Base-by-base conservation (phyloP, 2,113 vertebrate species). In the Tetraodon nigroviridis region DNA sequence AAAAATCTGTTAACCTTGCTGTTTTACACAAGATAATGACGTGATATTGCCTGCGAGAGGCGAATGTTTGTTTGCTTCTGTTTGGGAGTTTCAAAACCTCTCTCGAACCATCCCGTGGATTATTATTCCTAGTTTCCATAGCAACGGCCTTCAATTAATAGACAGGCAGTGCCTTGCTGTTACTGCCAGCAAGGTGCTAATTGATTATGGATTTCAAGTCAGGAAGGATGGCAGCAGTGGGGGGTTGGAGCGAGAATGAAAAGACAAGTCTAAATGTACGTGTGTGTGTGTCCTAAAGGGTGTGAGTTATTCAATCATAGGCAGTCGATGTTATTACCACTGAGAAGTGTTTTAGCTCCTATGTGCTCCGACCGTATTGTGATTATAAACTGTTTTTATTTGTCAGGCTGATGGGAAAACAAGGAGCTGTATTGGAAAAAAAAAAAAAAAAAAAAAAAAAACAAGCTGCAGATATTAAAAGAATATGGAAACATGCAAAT, bases 151-250 rank as follows among this genome's bases (percentile, higher is more conserved):
- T 66, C 71, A 85, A 82, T 78, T 82, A 80, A 73, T 49, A 65
- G 22, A 55, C 52, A 61, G 60, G 11, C 47, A 54, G 48, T 40
- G 37, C 58, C 47, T 55, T 0, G 8, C 64, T 73, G 71, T 79
- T 81, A 49, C 54, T 69, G 70, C 52, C 78, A 80, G 72, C 71
- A 58, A 84, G 76, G 83, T 79, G 77, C 67, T 89, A 86, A 89
- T 82, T 87, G 82, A 81, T 77, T 61, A 65, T 68, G 75, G 46
- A 67, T 71, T 75, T 69, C 69, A 66, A 4, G 3, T 71, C 2
- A 44, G 17, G 50, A 58, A 50, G 61, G 65, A 51, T 44, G 37
- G 15, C 21, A 37, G 41, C 41, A 6, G 50, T 3, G 6, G 16
- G 24, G 24, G 15, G 15, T 64, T 59, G 63, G 57, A 48, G 32